Conservation (phyloP, 2,888 invertebrate species). For the Nephrotoma appendiculata region DNA sequence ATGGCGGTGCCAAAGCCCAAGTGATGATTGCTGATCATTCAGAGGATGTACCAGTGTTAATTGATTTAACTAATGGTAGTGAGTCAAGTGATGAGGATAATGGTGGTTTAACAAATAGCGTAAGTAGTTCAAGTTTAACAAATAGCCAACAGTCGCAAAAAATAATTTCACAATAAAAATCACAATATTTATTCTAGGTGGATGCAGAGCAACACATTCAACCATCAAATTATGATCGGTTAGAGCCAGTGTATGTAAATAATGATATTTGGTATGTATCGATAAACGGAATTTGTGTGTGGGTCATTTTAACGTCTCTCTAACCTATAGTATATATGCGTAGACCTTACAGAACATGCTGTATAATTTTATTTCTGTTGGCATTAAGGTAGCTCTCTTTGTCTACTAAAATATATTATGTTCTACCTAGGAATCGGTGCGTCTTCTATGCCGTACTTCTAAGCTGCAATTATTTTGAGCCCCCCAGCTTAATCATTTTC, state of each 20-base stretch:
- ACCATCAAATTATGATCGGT: slow-evolving; percentile 33
- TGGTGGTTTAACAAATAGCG: slow-evolving; percentile 7
- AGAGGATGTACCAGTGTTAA: slow-evolving; percentile 29
- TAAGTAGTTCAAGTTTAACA: slow-evolving; percentile 14
- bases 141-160: not conserved
- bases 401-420: no score
- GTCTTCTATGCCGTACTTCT: no score
- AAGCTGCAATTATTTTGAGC: no score
- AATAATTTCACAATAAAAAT: not conserved
- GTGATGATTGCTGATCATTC: slow-evolving; percentile 54
- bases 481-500: no score
- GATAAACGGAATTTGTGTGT: no score
- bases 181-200: slow-evolving; percentile 10
- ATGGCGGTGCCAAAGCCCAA: slow-evolving; percentile 55
- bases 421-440: no score
- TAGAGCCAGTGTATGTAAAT: slow-evolving; percentile 15
- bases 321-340: no score
- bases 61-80: slow-evolving; percentile 14
- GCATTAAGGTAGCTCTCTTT: no score
- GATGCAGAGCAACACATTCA: slow-evolving; percentile 19
- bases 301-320: no score
- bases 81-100: slow-evolving; percentile 24
- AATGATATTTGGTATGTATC: no score
- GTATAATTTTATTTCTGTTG: no score
- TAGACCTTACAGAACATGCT: no score